Conservation (phyloP, 1,140 invertebrate species). For the Drosophila cardini region DNA sequence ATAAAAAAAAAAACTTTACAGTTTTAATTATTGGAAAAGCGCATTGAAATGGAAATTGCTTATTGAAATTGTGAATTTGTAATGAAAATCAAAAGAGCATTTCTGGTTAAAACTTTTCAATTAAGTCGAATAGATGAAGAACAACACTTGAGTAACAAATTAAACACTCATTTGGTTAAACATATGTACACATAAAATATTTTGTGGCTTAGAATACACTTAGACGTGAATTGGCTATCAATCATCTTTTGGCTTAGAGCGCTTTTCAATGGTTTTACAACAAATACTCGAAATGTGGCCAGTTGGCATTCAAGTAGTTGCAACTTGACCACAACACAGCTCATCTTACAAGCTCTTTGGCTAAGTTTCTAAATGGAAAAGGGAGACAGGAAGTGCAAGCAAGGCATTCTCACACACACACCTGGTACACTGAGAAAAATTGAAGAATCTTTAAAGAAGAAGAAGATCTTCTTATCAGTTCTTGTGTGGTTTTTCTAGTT, state of each 20-base stretch:
- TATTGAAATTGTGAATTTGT: too few species aligned
- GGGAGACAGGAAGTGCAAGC: neutral
- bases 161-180: conserved; percentile 19
- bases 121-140: neutral
- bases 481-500: too few species aligned
- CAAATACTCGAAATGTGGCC: conserved; percentile 21
- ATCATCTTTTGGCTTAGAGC: conserved; percentile 32
- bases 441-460: too few species aligned
- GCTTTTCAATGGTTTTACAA: conserved; percentile 35
- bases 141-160: conserved; percentile 12
- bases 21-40: too few species aligned
- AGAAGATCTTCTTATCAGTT: too few species aligned
- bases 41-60: too few species aligned
- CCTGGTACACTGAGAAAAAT: neutral
- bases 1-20: too few species aligned
- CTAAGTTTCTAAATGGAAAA: neutral
- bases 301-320: conserved; percentile 41
- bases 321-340: conserved; percentile 43
- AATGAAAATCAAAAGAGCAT: neutral
- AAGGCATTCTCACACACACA: conserved; percentile 1
- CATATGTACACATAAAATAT: neutral
- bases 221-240: conserved; percentile 3
- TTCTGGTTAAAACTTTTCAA: neutral
- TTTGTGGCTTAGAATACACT: conserved; percentile 12
- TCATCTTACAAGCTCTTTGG: conserved; percentile 39